These are phyloP conservation scores for Platypus cylindrus DNA, from an alignment of 2,888 invertebrate species.

Conservation along the genomic window DNA sequence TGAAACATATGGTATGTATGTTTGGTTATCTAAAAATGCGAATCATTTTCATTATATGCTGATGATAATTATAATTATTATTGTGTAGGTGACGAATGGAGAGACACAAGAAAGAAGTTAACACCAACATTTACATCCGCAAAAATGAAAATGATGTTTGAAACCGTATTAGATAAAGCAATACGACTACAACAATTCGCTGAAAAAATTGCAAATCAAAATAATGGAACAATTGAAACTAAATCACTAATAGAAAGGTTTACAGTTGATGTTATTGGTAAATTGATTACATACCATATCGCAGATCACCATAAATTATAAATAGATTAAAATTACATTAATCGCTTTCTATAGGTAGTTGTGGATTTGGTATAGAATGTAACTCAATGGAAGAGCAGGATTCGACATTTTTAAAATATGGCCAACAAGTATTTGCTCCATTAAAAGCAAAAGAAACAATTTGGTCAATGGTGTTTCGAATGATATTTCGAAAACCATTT, in stretches of 20 bases:
- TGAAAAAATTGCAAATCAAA: slow-evolving; percentile 11
- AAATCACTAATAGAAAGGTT: slow-evolving; percentile 39
- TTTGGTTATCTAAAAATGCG: too few relatives aligned
- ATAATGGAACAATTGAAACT: too few relatives aligned
- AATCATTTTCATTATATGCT: background rate
- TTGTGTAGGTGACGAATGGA: slow-evolving; percentile 33
- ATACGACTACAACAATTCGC: slow-evolving; percentile 21
- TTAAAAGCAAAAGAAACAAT: background rate
- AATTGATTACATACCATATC: background rate
- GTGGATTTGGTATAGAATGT: slow-evolving; percentile 46
- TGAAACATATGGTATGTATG: too few relatives aligned
- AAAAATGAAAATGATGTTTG: slow-evolving; percentile 25
- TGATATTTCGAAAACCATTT: background rate
- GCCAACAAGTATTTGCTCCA: slow-evolving; percentile 8
- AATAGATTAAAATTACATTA: too few relatives aligned
- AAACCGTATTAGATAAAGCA: slow-evolving; percentile 24
- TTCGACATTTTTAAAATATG: slow-evolving; percentile 31
- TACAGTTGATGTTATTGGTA: slow-evolving; percentile 43
- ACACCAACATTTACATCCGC: slow-evolving; percentile 34
- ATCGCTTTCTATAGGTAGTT: slow-evolving; percentile 3
- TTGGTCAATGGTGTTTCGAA: background rate
- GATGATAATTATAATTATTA: background rate
- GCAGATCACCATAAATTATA: background rate
- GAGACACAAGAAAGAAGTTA: slow-evolving; percentile 28
- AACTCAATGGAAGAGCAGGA: slow-evolving; percentile 40